A percentile compares a stretch with the other conserved stretches of the same genome.
phyloP scores from a whole-genome alignment of 1,140 invertebrate genomes.

The Octopus sinensis region DNA sequence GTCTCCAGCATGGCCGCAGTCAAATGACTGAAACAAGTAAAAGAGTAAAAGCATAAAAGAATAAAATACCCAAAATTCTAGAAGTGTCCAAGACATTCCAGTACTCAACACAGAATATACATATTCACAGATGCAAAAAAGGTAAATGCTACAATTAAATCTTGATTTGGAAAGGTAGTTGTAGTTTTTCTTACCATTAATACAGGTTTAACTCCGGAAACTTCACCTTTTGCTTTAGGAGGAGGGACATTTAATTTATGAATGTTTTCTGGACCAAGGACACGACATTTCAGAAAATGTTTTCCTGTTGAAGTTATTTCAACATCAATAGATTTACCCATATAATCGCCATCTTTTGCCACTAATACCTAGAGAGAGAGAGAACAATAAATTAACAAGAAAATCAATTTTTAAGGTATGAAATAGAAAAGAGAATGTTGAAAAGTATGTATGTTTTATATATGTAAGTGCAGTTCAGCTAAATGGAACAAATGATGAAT shows the following conservation, averaged over 20 bases:
- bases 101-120: no score
- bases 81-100: no score
- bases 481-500: neutral
- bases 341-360: slow-evolving; percentile 71
- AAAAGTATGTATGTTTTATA: neutral
- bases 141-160: no score
- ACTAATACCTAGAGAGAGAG: slow-evolving; percentile 66
- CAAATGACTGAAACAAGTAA: no score
- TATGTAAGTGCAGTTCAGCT: neutral
- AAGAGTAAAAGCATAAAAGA: no score
- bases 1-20: no score
- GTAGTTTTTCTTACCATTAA: neutral
- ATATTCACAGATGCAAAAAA: no score
- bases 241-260: neutral
- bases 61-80: no score
- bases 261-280: slow-evolving; percentile 19
- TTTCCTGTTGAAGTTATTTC: slow-evolving; percentile 74
- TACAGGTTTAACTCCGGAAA: neutral
- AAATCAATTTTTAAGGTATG: neutral
- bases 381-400: neutral
- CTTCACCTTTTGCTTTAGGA: neutral
- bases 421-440: neutral
- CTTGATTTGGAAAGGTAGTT: no score
- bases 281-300: slow-evolving; percentile 80
- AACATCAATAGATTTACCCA: slow-evolving; percentile 82